phyloP scores from a whole-genome alignment of 1,140 invertebrate genomes.

The Pygmarrhopalites habei region DNA sequence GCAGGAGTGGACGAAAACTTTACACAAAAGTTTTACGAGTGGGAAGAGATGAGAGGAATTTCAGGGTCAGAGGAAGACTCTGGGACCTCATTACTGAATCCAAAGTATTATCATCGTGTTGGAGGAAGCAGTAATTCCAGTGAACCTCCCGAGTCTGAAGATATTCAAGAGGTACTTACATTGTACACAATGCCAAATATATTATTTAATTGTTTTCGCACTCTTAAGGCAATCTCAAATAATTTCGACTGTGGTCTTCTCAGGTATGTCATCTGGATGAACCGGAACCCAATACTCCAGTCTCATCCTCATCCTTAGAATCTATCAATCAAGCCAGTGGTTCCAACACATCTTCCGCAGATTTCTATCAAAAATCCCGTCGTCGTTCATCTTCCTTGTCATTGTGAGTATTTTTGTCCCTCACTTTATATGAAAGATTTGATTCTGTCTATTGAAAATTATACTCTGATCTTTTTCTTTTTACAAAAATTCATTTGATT shows the following conservation, averaged over 20 bases:
- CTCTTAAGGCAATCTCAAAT: too few relatives aligned
- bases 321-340: conserved; percentile 21
- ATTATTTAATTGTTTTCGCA: too few relatives aligned
- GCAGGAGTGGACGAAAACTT: conserved; percentile 56
- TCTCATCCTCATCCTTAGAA: conserved; percentile 7
- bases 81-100: conserved; percentile 63
- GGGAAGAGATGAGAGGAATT: conserved; percentile 63
- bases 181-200: too few relatives aligned
- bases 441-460: too few relatives aligned
- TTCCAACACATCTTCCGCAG: conserved; percentile 35
- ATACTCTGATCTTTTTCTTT: too few relatives aligned
- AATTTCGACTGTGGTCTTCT: too few relatives aligned
- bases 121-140: conserved; percentile 1
- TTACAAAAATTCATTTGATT: too few relatives aligned
- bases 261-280: too few relatives aligned
- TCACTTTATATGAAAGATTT: too few relatives aligned
- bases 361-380: conserved; percentile 24
- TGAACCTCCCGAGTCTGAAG: conserved; percentile 2
- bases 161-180: conserved; percentile 7
- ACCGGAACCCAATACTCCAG: conserved; percentile 8
- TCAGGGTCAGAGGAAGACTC: conserved; percentile 72
- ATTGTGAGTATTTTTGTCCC: conserved; percentile 15
- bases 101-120: conserved; percentile 44
- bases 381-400: conserved; percentile 29
- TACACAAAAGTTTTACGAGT: conserved; percentile 79